Base-by-base conservation (phyloP, 2,888 invertebrate genomes). In the Drosophila prostipennis region DNA sequence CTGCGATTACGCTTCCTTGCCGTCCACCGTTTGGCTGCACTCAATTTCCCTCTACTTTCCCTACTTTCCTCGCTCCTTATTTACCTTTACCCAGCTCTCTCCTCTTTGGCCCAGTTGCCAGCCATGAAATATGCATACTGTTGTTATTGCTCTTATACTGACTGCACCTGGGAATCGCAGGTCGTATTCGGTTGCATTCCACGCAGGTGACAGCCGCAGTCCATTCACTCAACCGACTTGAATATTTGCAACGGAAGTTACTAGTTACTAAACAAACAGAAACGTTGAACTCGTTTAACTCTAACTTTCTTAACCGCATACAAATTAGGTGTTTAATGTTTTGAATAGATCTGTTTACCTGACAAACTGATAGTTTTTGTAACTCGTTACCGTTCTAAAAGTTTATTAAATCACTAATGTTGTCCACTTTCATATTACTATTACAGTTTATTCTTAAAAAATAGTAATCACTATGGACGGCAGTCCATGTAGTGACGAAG, bases 51-150 rank as follows among this genome's bases (percentile, higher is more conserved):
- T 46, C 14, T 19, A 8, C 54, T 40, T 49, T 43, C 42, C 16
- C 29, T 8, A 36, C 45, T 43, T 46, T 46, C 34, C 26, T 26
- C 19, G 32, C 16, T 3, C 36, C 23, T 10, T 32, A 13, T 34
- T 55, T 37, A 23, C 60, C 45, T 42, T 39, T 40, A 16, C 10
- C n/a, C n/a, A n/a, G n/a, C n/a, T 8, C 32, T 19, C 19, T 16
- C 19, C 14, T n/a, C 40, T 5, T 6, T 68, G 72, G 64, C 64
- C 65, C 64, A 56, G 76, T 64, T 70, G 52, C 14, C 49, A 57
- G 64, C 52, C 67, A 70, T 85, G 69, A 69, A 82, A 82, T 73
- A 87, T 82, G 77, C 73, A 85, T 70, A 52, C 59, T 74, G 58
- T 67, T 72, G 67, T 42, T 74, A 55, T 76, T 64, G 59, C 56